Evolutionary conservation across 2,797 vertebrate species (phyloP), one percentile per base, ranked within the genome.

Genomic region (Spinus pinus): DNA sequence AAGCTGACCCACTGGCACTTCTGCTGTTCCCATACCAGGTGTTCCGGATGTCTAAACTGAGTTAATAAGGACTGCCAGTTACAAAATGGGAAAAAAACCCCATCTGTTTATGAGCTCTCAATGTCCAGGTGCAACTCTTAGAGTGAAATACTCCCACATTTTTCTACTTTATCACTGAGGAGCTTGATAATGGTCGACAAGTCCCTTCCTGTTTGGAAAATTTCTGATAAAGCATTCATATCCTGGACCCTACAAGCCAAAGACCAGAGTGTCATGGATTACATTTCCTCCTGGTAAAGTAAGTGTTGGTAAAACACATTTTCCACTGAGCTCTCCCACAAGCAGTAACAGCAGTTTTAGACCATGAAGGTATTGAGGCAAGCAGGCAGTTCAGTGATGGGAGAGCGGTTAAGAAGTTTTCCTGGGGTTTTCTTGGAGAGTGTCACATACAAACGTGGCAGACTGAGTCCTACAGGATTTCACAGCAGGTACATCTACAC

Each of bases 141-240:
- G 77, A 81, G 65, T 81, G n/a, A 93, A 93, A 92, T 74, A 88
- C 83, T 91, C 92, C 81, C 83, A 94, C 57, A 0, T 82, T 92
- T 66, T 89, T 93, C 91, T 95, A 74, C 65, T 94, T 93, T 91
- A 75, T 81, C 81, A 65, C 81, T 93, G 86, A 92, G 65, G 72
- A 94, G 22, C 60, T 92, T 80, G 72, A 74, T 88, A 92, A 81
- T 66, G 42, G 70, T 41, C 10, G 0, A 69, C 19, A 87, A 91
- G 54, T 77, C 37, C 77, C 86, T 95, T 95, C 93, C 96, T 94
- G 72, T 91, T 90, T 62, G 89, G 94, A 95, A 96, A 96, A 89
- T 93, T 88, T 91, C 88, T 87, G 88, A 96, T 84, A 94, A 95
- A 96, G 19, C 80, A 88, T 95, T 96, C 88, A 93, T 77, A 73